A percentile compares a stretch with the other conserved stretches of the same genome.
phyloP scores from a whole-genome alignment of 1,140 invertebrate genomes.

The Achatina immaculata region DNA sequence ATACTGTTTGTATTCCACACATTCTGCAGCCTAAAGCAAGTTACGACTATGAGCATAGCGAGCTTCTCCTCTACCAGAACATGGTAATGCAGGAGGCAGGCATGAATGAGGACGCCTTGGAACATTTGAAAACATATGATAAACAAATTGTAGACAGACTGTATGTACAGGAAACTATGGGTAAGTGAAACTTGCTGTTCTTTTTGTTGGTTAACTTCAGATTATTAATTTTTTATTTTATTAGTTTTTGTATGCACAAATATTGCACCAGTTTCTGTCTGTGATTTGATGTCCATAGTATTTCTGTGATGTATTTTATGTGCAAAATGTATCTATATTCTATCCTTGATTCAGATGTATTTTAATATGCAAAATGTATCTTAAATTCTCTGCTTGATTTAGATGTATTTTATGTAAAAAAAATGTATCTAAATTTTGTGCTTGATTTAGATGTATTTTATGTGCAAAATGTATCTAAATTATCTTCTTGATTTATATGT shows the following conservation, averaged over 20 bases:
- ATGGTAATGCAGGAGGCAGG: slow-evolving; percentile 95
- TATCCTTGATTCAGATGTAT: no score
- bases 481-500: no score
- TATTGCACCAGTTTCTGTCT: no score
- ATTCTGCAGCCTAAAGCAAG: slow-evolving; percentile 61
- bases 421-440: no score
- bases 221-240: not conserved
- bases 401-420: no score
- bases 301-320: no score
- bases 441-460: no score
- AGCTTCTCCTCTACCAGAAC: slow-evolving; percentile 96
- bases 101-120: slow-evolving; percentile 83
- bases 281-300: no score
- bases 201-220: not conserved
- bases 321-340: no score
- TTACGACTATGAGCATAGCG: slow-evolving; percentile 95
- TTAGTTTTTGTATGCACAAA: not conserved
- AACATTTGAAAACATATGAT: slow-evolving; percentile 88
- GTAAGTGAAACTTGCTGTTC: slow-evolving; percentile 66
- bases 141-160: slow-evolving; percentile 94
- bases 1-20: not conserved
- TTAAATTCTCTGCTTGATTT: no score
- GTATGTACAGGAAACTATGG: slow-evolving; percentile 89
- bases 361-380: no score
- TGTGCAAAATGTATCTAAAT: no score